These are phyloP conservation scores for Yponomeuta malinellus DNA, from an alignment of 2,888 invertebrate genomes.

Conservation along the genomic window DNA sequence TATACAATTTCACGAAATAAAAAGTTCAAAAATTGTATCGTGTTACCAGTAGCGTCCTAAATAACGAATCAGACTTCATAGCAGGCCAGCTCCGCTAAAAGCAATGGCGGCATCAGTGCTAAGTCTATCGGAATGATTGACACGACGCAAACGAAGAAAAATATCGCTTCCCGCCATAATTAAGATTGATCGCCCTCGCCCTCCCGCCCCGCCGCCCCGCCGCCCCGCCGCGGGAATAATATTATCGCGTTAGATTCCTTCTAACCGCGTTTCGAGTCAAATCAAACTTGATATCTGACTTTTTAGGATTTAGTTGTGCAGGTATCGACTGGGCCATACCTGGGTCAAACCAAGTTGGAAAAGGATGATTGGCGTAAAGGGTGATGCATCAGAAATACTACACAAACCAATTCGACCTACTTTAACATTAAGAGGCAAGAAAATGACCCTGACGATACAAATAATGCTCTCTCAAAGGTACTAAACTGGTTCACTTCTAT, in stretches of 20 bases:
- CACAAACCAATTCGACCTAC: too few relatives aligned
- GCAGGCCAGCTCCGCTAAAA: neutral
- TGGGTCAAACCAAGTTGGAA: neutral
- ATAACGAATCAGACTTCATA: neutral
- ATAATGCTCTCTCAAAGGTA: too few relatives aligned
- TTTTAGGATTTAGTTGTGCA: neutral
- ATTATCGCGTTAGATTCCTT: constrained; percentile 4
- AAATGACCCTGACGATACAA: too few relatives aligned
- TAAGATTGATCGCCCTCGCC: constrained; percentile 31
- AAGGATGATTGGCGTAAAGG: too few relatives aligned
- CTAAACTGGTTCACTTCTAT: too few relatives aligned
- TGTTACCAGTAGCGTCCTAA: neutral
- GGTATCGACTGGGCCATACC: neutral
- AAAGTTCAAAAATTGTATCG: too few relatives aligned
- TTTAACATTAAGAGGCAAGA: too few relatives aligned
- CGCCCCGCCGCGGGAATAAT: constrained; percentile 14
- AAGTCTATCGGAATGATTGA: constrained; percentile 22
- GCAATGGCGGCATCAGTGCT: neutral
- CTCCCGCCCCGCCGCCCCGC: neutral
- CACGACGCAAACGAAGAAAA: constrained; percentile 29
- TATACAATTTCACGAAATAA: too few relatives aligned
- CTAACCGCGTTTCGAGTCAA: constrained; percentile 12
- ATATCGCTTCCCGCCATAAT: constrained; percentile 32
- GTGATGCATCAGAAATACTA: too few relatives aligned
- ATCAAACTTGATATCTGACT: neutral